Base-by-base conservation (phyloP, 2,888 invertebrate species). In the Aromia moschata region DNA sequence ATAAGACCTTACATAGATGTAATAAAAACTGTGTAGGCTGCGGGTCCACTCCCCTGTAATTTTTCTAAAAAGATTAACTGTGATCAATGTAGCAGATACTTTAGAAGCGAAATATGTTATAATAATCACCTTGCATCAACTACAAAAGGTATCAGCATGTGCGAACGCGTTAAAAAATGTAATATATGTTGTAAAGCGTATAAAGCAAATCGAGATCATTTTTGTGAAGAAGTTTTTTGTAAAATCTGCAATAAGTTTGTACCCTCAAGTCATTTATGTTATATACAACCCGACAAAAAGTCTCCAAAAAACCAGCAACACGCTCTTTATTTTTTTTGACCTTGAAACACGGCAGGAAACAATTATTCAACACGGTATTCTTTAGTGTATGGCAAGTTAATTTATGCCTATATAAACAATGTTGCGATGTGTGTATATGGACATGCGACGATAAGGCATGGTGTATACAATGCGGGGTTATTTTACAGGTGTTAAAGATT, bases 311-410 rank as follows among this genome's bases (percentile, higher is more conserved):
- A 36, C 49, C 10, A 16, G 25, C 1, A 47, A 49, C n/a, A 11
- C 30, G 1, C 20, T 64, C 3, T 62, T 56, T 17, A 33, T 62
- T 16, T 63, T 63, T 16, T 63, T 54, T 15, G 60, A 63, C 30
- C 15, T 63, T 17, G 56, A 62, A 41, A 59, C 52, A 7, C 15
- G 38, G 4, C 57, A 63, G 20, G 58, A 58, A 18, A 36, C 40
- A 31, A 10, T 37, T 15, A n/a, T 38, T n/a, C 33, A 46, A 11
- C 47, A 63, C 15, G 49, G 54, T 1, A 15, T 43, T 5, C 20
- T 33, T 7, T 37, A 46, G 2, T 58, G 61, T 38, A 49, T 57
- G 49, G 49, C 58, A 1, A 59, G 59, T 11, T 44, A 62, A 0
- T 64, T 54, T 54, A 57, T n/a, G n/a, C n/a, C n/a, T n/a, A 58